Evolutionary conservation across 2,797 vertebrate genomes (phyloP).

Genomic region (Aplochiton taeniatus): DNA sequence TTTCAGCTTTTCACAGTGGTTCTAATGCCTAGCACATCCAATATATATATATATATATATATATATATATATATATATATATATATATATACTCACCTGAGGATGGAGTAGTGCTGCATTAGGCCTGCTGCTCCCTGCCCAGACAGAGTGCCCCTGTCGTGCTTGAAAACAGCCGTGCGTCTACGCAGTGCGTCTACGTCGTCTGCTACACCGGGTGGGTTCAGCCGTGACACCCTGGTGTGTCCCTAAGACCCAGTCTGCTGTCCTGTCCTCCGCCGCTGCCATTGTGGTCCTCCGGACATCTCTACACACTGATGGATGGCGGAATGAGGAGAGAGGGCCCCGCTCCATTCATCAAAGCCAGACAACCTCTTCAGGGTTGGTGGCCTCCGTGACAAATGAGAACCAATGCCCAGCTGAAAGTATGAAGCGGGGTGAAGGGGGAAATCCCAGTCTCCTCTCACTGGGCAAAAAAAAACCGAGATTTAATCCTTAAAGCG

Average conservation of each 20-base stretch:
- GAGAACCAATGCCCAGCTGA: constrained; percentile 41
- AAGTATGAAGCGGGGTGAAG: constrained; percentile 29
- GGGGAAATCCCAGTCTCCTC: constrained; percentile 38
- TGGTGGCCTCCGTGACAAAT: constrained; percentile 64
- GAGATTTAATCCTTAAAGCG: constrained; percentile 43
- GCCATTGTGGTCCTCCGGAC: constrained; percentile 25
- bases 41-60: no score
- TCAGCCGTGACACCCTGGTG: constrained; percentile 15
- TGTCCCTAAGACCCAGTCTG: constrained; percentile 21
- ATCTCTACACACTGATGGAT: constrained; percentile 59
- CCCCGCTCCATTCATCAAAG: constrained; percentile 62
- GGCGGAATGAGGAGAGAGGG: constrained; percentile 49
- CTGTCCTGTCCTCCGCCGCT: constrained; percentile 33
- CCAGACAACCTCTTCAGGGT: constrained; percentile 53
- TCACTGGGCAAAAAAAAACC: constrained; percentile 26
- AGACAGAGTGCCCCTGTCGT: constrained; percentile 19
- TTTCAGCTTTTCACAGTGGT: not conserved
- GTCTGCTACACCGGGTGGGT: constrained; percentile 1
- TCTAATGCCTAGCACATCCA: constrained; percentile 29
- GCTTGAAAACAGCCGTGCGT: constrained; percentile 13
- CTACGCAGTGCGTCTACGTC: constrained; percentile 5
- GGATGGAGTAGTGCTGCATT: constrained; percentile 18
- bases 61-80: no score
- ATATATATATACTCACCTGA: constrained; percentile 15
- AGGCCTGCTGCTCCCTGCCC: constrained; percentile 13